Conservation (phyloP, 2,797 vertebrate species). For the Chelidonichthys spinosus region DNA sequence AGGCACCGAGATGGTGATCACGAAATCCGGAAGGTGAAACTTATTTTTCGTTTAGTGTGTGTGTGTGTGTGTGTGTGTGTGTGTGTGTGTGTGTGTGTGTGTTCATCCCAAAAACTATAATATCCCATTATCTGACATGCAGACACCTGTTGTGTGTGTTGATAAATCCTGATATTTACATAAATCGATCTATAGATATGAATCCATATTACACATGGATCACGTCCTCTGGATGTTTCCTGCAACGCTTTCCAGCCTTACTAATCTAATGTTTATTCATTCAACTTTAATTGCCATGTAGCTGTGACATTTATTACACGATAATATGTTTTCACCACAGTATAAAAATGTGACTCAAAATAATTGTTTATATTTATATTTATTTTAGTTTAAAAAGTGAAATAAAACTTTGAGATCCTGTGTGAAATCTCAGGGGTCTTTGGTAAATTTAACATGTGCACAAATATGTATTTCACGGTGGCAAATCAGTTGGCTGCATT, state of each 20-base stretch:
- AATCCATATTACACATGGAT: not conserved
- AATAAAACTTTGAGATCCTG: not conserved
- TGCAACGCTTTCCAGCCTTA: not conserved
- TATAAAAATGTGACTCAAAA: slow-evolving; percentile 10
- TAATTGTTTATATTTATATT: not conserved
- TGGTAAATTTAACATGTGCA: not conserved
- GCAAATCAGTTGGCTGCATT: not conserved
- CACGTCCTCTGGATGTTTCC: not conserved
- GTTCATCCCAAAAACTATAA: not conserved
- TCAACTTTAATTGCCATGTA: not conserved
- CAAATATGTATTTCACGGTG: not conserved
- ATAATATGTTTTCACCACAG: slow-evolving; percentile 27
- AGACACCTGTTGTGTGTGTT: slow-evolving; percentile 11
- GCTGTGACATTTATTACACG: slow-evolving; percentile 25
- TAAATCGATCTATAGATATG: not conserved
- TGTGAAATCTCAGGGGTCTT: not conserved
- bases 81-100: slow-evolving; percentile 15
- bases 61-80: slow-evolving; percentile 11
- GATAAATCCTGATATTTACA: not conserved
- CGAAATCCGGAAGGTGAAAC: slow-evolving; percentile 98
- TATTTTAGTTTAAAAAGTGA: slow-evolving; percentile 19
- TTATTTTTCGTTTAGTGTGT: not conserved
- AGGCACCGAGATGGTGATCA: slow-evolving; percentile 99
- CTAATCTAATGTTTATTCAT: not conserved
- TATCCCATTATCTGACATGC: not conserved